Conservation (phyloP, 1,140 invertebrate genomes). For the Phocides pigmalion region DNA sequence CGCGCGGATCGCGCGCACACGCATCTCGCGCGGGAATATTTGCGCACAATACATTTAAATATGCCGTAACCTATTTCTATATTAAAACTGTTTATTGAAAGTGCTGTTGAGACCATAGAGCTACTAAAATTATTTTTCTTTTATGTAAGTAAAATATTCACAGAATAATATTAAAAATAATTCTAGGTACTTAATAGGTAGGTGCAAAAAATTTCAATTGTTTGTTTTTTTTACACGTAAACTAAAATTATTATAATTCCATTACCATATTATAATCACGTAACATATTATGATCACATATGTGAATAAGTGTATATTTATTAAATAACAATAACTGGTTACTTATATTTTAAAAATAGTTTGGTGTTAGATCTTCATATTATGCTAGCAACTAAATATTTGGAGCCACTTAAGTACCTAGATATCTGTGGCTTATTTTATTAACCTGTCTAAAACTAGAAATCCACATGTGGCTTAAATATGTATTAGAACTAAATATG, state of each 20-base stretch:
- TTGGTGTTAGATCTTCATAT: no score
- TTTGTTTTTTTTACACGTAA: not conserved
- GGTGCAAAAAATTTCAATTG: not conserved
- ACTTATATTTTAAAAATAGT: no score
- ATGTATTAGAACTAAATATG: no score
- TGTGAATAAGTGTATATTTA: no score
- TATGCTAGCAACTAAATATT: no score
- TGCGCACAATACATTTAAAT: not conserved
- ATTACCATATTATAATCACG: no score
- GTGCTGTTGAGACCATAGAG: not conserved
- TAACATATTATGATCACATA: no score
- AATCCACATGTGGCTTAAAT: no score
- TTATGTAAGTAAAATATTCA: not conserved
- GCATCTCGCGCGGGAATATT: slow-evolving; percentile 7
- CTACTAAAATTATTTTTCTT: not conserved
- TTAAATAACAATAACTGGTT: no score
- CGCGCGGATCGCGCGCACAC: slow-evolving; percentile 18
- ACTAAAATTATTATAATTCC: not conserved
- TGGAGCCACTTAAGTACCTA: no score
- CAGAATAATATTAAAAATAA: not conserved
- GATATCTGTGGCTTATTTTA: no score
- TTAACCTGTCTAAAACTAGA: no score
- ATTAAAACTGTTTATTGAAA: not conserved
- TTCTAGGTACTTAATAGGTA: not conserved
- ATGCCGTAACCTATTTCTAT: not conserved